Percentiles rank a stretch among this genome's conserved stretches.
These are phyloP conservation scores for Macrotis lagotis DNA, from an alignment of 2,113 vertebrate species.

Conservation along the genomic window DNA sequence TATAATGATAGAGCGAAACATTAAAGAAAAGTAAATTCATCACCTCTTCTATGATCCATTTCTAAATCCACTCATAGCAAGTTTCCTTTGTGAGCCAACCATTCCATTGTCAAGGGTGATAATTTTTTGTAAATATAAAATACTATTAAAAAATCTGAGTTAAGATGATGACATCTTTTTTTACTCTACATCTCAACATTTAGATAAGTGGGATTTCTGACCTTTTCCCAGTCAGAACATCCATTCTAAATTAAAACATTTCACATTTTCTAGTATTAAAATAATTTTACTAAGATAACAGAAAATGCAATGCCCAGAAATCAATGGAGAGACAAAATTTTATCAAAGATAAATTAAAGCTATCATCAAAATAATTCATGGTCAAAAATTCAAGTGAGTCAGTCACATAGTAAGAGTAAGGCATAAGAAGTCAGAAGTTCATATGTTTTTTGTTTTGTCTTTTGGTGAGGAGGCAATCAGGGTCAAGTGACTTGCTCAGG, in stretches of 20 bases:
- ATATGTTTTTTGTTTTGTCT: neutral
- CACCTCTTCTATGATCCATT: neutral
- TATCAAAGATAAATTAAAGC: neutral
- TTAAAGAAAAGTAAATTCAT: neutral
- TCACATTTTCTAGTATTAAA: neutral
- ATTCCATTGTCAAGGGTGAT: neutral
- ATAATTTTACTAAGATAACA: neutral
- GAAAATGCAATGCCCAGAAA: neutral
- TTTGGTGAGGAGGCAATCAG: neutral
- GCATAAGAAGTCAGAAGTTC: neutral
- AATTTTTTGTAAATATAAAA: neutral
- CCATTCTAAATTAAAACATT: neutral
- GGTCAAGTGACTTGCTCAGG: neutral
- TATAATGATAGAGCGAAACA: neutral
- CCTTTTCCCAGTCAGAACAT: neutral
- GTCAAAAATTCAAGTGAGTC: neutral
- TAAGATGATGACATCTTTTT: neutral
- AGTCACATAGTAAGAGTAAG: neutral
- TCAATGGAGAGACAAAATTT: neutral
- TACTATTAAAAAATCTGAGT: neutral
- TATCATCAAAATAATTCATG: neutral
- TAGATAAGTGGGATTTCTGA: neutral
- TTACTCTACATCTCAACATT: neutral
- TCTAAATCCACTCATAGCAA: neutral
- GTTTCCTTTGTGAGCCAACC: neutral